Evolutionary conservation across 1,140 invertebrate genomes (phyloP).

Genomic region (Contarinia nasturtii): DNA sequence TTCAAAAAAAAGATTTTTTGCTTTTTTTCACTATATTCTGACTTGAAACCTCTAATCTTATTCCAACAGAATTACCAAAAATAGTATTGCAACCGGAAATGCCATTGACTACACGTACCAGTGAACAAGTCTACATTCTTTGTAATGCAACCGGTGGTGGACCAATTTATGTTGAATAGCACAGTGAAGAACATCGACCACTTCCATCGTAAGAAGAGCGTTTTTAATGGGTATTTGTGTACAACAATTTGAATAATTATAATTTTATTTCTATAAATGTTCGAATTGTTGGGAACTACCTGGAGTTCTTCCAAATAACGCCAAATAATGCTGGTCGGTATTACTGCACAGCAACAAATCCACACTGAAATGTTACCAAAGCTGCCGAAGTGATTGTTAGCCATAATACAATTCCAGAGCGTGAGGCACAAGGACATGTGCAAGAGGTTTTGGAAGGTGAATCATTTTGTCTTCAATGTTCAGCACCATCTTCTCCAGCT

Average conservation of each 20-base stretch:
- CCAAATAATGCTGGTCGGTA: slow-evolving; percentile 70
- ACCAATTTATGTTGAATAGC: slow-evolving; percentile 63
- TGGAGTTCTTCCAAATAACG: slow-evolving; percentile 57
- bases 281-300: slow-evolving; percentile 19
- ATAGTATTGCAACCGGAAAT: slow-evolving; percentile 50
- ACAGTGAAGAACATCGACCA: slow-evolving; percentile 34
- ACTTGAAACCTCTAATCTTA: too few relatives aligned
- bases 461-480: slow-evolving; percentile 35
- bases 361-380: slow-evolving; percentile 45
- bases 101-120: slow-evolving; percentile 49
- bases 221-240: too few relatives aligned
- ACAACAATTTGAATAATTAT: too few relatives aligned
- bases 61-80: slow-evolving; percentile 35
- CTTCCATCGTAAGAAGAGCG: slow-evolving; percentile 39
- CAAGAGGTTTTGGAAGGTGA: slow-evolving; percentile 31
- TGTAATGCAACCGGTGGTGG: slow-evolving; percentile 60
- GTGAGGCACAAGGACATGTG: slow-evolving; percentile 20
- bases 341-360: slow-evolving; percentile 57
- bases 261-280: too few relatives aligned
- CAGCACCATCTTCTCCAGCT: slow-evolving; percentile 11
- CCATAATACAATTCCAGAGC: slow-evolving; percentile 27
- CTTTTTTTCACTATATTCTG: too few relatives aligned
- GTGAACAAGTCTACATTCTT: slow-evolving; percentile 51
- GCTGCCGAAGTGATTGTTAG: slow-evolving; percentile 65
- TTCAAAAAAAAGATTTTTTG: too few relatives aligned